Evolutionary conservation across 1,140 invertebrate species (phyloP).

Genomic region (Aphis gossypii): DNA sequence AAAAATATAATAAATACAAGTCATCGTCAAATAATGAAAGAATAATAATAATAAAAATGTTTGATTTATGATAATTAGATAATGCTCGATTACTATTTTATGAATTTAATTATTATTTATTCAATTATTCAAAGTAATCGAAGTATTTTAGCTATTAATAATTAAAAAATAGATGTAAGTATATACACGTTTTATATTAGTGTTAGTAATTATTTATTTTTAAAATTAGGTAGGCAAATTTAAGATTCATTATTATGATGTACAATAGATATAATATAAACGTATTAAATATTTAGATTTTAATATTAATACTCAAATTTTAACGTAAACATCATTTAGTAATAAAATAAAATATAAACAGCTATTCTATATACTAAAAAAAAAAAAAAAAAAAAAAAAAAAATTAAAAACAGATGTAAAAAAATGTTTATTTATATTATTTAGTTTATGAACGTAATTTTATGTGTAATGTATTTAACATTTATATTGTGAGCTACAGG

Average conservation of each 20-base stretch:
- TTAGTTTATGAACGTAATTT: not conserved
- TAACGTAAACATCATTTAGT: not conserved
- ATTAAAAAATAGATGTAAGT: not conserved
- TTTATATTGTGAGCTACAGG: not conserved
- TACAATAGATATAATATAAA: not conserved
- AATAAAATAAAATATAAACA: not conserved
- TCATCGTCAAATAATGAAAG: too few species aligned
- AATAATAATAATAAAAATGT: too few species aligned
- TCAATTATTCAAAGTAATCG: not conserved
- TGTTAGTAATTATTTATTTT: not conserved
- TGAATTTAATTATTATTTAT: not conserved
- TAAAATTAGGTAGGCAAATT: not conserved
- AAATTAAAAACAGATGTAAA: conserved; percentile 21
- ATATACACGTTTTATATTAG: not conserved
- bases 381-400: not conserved
- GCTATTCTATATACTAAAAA: not conserved
- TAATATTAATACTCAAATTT: not conserved
- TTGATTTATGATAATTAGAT: too few species aligned
- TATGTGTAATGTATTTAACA: not conserved
- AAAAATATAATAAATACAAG: too few species aligned
- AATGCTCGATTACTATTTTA: too few species aligned
- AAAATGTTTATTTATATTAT: not conserved
- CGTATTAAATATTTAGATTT: not conserved
- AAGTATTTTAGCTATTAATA: not conserved
- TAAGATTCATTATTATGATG: not conserved